A percentile compares a stretch with the other conserved stretches of the same genome.
Conservation (phyloP, 2,888 invertebrate genomes). For the Hirtodrosophila confusa region DNA sequence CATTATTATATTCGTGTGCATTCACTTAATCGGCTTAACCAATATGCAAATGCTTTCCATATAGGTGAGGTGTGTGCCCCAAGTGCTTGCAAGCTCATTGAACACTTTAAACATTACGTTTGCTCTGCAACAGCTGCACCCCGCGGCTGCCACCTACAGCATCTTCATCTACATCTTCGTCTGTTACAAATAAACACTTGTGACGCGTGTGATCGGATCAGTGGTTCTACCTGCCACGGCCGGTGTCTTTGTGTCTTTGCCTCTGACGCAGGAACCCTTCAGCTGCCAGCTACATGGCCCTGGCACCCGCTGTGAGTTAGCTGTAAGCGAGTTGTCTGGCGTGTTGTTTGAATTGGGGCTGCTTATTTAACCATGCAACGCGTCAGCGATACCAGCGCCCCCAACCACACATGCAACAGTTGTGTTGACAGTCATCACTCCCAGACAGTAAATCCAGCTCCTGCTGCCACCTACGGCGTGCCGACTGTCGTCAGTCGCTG, state of each 20-base stretch:
- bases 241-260: neutral
- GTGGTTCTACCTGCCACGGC: slow-evolving; percentile 12
- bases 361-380: slow-evolving; percentile 67
- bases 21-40: slow-evolving; percentile 49
- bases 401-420: slow-evolving; percentile 69
- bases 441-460: neutral
- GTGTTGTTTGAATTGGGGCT: slow-evolving; percentile 41
- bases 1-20: slow-evolving; percentile 41
- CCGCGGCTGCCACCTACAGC: neutral
- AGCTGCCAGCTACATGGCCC: too few relatives aligned
- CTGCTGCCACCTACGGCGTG: neutral
- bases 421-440: slow-evolving; percentile 50
- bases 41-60: slow-evolving; percentile 65
- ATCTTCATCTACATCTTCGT: slow-evolving; percentile 29
- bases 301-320: slow-evolving; percentile 20
- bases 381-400: slow-evolving; percentile 25
- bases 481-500: slow-evolving; percentile 21
- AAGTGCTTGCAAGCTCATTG: slow-evolving; percentile 71
- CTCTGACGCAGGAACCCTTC: too few relatives aligned
- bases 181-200: slow-evolving; percentile 72
- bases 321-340: slow-evolving; percentile 36
- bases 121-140: slow-evolving; percentile 39
- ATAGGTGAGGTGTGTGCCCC: slow-evolving; percentile 7
- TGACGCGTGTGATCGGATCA: slow-evolving; percentile 75
- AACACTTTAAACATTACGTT: slow-evolving; percentile 63